Percentiles rank a stretch among this genome's conserved stretches.
These are phyloP conservation scores for Andrena bucephala DNA, from an alignment of 2,888 invertebrate genomes.

Conservation along the genomic window DNA sequence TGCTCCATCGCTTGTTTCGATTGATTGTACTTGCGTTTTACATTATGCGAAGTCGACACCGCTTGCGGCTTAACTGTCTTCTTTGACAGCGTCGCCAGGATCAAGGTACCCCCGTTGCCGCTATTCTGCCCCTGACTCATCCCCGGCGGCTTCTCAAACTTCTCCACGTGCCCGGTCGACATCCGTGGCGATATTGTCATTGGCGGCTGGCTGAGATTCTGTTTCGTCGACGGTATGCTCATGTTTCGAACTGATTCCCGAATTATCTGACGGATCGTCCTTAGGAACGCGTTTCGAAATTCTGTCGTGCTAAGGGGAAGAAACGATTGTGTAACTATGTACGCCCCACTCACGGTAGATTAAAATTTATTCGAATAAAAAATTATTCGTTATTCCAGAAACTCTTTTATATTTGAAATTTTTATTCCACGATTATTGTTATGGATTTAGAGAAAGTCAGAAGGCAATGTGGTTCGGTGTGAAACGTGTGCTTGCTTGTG, in stretches of 20 bases:
- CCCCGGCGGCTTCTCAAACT: slow-evolving; percentile 78
- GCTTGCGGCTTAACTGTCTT: slow-evolving; percentile 93
- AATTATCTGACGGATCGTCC: slow-evolving; percentile 98
- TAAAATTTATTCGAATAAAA: too few species aligned
- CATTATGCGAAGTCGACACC: slow-evolving; percentile 86
- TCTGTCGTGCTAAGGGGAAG: slow-evolving; percentile 92
- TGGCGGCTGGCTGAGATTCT: slow-evolving; percentile 78
- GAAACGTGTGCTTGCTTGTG: too few species aligned
- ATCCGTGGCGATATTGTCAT: slow-evolving; percentile 82
- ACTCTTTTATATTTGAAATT: too few species aligned
- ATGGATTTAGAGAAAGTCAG: too few species aligned
- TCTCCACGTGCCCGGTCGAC: slow-evolving; percentile 82
- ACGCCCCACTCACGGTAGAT: background rate
- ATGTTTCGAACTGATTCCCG: slow-evolving; percentile 98
- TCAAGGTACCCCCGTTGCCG: slow-evolving; percentile 22
- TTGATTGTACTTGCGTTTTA: slow-evolving; percentile 81
- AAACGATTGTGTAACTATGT: background rate
- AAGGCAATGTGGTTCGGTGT: slow-evolving; percentile 12
- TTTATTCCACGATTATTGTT: too few species aligned
- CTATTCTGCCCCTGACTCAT: slow-evolving; percentile 73
- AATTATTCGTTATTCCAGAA: too few species aligned
- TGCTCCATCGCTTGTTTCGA: slow-evolving; percentile 90
- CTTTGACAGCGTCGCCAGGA: slow-evolving; percentile 87
- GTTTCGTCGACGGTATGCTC: slow-evolving; percentile 94
- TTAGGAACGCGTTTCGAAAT: slow-evolving; percentile 98